Evolutionary conservation across 2,113 vertebrate species (phyloP).

Genomic region (Podarcis raffonei): DNA sequence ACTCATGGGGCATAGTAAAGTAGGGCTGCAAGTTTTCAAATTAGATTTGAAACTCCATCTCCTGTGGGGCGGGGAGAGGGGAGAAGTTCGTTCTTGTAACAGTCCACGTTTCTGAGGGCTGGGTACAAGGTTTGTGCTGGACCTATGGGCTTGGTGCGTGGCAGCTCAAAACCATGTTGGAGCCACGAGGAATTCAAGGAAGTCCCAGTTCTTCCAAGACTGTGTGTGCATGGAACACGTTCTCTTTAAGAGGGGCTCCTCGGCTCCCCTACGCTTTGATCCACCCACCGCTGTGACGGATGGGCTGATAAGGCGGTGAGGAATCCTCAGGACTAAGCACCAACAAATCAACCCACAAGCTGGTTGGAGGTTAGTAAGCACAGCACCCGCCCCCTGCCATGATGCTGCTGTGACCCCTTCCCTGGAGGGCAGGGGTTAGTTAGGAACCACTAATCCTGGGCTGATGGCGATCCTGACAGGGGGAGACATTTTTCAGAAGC

Average conservation of each 20-base stretch:
- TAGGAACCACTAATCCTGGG: constrained; percentile 66
- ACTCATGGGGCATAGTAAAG: neutral
- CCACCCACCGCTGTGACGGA: neutral
- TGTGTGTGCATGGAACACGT: neutral
- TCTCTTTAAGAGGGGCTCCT: neutral
- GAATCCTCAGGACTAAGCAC: constrained; percentile 34
- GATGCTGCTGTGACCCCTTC: constrained; percentile 33
- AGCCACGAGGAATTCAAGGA: neutral
- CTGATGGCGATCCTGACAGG: constrained; percentile 67
- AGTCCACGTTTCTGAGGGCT: neutral
- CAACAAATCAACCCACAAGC: constrained; percentile 13
- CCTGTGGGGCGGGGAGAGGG: neutral
- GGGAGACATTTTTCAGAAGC: constrained; percentile 67
- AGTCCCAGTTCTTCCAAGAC: neutral
- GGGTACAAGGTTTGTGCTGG: neutral
- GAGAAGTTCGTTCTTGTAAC: neutral
- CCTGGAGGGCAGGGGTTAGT: constrained; percentile 19
- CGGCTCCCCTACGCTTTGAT: neutral
- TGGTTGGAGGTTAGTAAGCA: constrained; percentile 45
- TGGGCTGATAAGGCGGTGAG: constrained; percentile 37
- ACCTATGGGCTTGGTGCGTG: neutral
- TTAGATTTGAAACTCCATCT: neutral
- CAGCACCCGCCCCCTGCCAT: constrained; percentile 59
- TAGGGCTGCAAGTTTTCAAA: neutral
- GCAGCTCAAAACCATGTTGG: neutral